Evolutionary conservation across 2,888 invertebrate genomes (phyloP).

Genomic region (Cotesia congregata): DNA sequence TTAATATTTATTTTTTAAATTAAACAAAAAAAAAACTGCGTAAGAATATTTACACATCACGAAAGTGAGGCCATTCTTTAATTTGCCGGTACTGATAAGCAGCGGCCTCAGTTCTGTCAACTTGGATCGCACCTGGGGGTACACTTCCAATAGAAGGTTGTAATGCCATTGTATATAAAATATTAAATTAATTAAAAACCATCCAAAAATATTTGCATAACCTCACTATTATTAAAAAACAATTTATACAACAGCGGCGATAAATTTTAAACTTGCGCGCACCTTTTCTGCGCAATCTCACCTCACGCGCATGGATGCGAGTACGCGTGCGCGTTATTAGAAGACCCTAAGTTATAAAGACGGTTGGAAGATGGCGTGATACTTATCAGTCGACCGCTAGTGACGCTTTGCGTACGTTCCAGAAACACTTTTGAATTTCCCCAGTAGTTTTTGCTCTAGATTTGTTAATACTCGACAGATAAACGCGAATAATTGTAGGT

Average conservation of each 20-base stretch:
- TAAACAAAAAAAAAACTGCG: not conserved
- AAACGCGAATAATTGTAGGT: not conserved
- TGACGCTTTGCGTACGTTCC: no score
- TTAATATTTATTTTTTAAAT: no score
- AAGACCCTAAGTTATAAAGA: no score
- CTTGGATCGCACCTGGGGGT: slow-evolving; percentile 75
- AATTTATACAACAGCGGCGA: not conserved
- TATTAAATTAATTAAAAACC: not conserved
- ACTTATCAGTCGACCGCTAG: no score
- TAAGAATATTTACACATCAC: slow-evolving; percentile 74
- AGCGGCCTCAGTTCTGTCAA: slow-evolving; percentile 75
- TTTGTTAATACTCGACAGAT: not conserved
- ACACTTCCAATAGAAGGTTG: slow-evolving; percentile 59
- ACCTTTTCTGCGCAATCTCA: not conserved
- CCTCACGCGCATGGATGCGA: no score
- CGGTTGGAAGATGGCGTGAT: no score
- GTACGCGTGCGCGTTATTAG: no score
- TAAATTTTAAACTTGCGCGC: not conserved
- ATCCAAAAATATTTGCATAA: not conserved
- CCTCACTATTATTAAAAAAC: not conserved
- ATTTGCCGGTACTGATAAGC: slow-evolving; percentile 75
- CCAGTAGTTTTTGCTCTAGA: no score
- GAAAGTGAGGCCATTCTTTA: slow-evolving; percentile 73
- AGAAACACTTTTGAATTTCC: no score
- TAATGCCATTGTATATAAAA: slow-evolving; percentile 39